Evolutionary conservation across 2,113 vertebrate genomes (phyloP).

Genomic region (Trogon surrucura): DNA sequence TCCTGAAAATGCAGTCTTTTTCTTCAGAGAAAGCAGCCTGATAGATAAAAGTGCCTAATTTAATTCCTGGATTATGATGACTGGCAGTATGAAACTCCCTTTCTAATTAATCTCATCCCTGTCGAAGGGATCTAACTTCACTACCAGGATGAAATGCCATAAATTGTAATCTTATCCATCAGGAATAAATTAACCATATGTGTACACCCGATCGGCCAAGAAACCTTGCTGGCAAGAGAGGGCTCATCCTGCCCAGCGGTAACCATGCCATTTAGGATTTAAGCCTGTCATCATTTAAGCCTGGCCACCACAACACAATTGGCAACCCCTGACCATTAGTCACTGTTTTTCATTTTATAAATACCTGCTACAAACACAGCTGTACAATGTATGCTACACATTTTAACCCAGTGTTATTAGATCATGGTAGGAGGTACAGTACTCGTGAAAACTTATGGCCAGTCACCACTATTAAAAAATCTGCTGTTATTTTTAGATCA

Average conservation of each 20-base stretch:
- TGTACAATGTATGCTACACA: not conserved
- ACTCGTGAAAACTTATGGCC: not conserved
- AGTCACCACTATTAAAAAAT: not conserved
- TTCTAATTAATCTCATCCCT: not conserved
- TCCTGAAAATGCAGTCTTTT: not conserved
- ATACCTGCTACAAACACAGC: not conserved
- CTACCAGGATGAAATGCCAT: not conserved
- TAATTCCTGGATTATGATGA: not conserved
- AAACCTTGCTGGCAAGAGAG: not conserved
- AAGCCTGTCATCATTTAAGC: not conserved
- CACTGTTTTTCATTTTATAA: not conserved
- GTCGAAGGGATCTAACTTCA: not conserved
- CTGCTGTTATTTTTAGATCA: slow-evolving; percentile 49
- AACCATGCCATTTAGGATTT: not conserved
- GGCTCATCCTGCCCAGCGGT: not conserved
- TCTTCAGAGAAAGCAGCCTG: not conserved
- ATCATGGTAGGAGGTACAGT: not conserved
- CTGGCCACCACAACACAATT: not conserved
- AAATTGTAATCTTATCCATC: not conserved
- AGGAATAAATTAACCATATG: not conserved
- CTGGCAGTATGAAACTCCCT: not conserved
- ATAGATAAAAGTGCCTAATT: not conserved
- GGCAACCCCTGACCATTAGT: not conserved
- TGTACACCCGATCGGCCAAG: not conserved
- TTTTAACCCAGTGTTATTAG: not conserved